Evolutionary conservation across 1,140 invertebrate genomes (phyloP), one percentile per base, ranked within the genome.

Genomic region (Sitobion miscanthi): DNA sequence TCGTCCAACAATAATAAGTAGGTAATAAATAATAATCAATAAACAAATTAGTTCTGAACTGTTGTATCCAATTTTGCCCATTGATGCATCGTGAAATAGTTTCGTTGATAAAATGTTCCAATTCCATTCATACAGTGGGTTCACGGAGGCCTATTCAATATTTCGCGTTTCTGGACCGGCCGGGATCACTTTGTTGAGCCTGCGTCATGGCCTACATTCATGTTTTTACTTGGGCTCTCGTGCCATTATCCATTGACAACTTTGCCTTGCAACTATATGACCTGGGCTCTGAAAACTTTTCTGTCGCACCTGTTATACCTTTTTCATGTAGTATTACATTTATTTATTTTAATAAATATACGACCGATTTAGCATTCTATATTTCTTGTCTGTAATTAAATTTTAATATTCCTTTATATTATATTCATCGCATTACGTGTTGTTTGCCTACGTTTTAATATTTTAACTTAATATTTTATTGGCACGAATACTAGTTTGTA

Each of bases 121-220:
- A 57, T 93, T 86, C 30, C 82, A 93, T 93, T 93, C 91, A 93
- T 93, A 82, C 14, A n/a, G 52, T 38, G 49, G 8, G n/a, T 83
- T 77, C 90, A 38, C 11, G 47, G 23, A 42, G 91, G 91, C 82
- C 52, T 93, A 93, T 93, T 93, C 91, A 93, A 93, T 93, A 93
- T 86, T 93, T 92, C 47, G 69, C n/a, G 45, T 23, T 86, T 30
- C 91, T 83, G 82, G 82, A 83, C 49, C 38, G 47, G 35, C 91
- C 82, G 91, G 91, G 91, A 86, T 93, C 49, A 83, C 47, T 86
- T 93, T 54, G 82, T 83, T 85, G 91, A 93, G 91, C 85, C 49
- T 93, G 91, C 91, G 91, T 85, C 82, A 45, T 93, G 91, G 91
- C 91, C 91, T 93, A 93, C 91, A 93, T 93, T 85, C 47, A 54